Percentiles rank a stretch among this genome's conserved stretches.
Conservation (phyloP, 2,797 vertebrate species). For the Macropus fuliginosus region DNA sequence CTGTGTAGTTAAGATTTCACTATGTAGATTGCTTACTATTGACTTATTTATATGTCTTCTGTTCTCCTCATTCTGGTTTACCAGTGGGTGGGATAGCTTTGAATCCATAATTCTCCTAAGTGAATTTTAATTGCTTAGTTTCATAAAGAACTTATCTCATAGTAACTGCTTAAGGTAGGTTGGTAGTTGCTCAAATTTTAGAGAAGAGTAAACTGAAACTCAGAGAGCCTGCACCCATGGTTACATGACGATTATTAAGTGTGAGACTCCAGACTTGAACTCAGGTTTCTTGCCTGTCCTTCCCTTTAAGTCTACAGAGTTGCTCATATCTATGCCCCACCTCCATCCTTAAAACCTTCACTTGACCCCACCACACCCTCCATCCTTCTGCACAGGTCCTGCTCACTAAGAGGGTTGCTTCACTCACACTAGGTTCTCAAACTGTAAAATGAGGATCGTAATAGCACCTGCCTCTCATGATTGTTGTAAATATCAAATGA, state of each 20-base stretch:
- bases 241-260: not conserved
- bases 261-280: not conserved
- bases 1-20: not conserved
- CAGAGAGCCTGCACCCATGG: not conserved
- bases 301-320: not conserved
- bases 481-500: not conserved
- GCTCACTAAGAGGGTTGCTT: not conserved
- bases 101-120: not conserved
- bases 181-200: not conserved
- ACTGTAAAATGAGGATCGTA: not conserved
- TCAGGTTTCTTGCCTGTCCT: not conserved
- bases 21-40: not conserved
- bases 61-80: not conserved
- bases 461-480: not conserved
- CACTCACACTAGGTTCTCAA: not conserved
- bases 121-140: not conserved
- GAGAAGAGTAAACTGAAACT: not conserved
- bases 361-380: not conserved
- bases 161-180: not conserved
- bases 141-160: not conserved
- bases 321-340: not conserved
- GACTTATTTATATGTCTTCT: not conserved
- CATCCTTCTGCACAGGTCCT: no score
- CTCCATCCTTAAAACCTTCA: not conserved
- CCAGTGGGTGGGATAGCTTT: not conserved